These are phyloP conservation scores for Tipula vernalis DNA, from an alignment of 2,888 invertebrate genomes.

Conservation along the genomic window DNA sequence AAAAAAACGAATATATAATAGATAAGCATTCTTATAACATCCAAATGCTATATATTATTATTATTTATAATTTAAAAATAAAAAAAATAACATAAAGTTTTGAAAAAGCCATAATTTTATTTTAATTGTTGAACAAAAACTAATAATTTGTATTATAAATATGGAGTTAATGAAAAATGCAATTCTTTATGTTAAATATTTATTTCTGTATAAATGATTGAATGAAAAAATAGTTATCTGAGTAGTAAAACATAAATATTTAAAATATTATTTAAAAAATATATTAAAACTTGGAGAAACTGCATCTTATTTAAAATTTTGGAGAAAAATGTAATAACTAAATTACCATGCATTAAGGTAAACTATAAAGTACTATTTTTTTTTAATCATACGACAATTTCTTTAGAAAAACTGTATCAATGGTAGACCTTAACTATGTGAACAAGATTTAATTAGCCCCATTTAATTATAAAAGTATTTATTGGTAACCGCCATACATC, in stretches of 20 bases:
- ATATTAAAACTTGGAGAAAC: no score
- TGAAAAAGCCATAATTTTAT: background rate
- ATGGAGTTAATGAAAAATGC: background rate
- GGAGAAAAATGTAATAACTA: no score
- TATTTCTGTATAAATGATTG: background rate
- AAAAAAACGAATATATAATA: background rate
- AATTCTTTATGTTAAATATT: background rate
- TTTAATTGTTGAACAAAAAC: background rate
- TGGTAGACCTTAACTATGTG: background rate
- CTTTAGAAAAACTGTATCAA: background rate
- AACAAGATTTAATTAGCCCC: background rate
- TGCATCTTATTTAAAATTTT: no score
- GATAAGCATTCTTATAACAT: conserved; percentile 34
- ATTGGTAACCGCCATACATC: background rate
- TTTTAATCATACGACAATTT: background rate
- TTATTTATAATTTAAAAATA: background rate
- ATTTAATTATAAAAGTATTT: background rate
- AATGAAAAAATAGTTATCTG: background rate
- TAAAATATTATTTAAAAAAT: no score
- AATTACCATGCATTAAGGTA: no score
- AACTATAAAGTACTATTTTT: no score
- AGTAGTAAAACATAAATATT: no score
- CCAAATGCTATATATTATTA: conserved; percentile 27
- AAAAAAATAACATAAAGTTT: background rate
- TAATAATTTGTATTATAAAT: background rate